These are phyloP conservation scores for Iselma pallidipennis DNA, from an alignment of 2,888 invertebrate genomes.

Conservation along the genomic window DNA sequence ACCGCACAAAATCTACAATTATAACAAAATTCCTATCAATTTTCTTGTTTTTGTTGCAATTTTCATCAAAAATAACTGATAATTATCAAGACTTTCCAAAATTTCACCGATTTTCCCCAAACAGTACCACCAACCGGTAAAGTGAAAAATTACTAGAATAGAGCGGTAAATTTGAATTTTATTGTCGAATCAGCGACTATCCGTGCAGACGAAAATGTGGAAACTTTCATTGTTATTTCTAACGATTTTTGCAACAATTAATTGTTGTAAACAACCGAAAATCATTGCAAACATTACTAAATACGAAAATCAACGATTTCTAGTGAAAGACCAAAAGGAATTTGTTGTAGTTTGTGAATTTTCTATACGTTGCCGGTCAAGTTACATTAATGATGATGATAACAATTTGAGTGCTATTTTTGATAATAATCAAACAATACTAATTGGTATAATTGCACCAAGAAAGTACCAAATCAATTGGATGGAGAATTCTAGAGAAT, in stretches of 20 bases:
- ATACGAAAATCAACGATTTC: neutral
- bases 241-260: neutral
- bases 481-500: neutral
- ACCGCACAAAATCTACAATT: no score
- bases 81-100: no score
- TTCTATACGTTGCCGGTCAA: neutral
- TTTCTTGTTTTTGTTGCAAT: no score
- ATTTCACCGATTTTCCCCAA: no score
- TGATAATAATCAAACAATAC: neutral
- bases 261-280: neutral
- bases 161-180: neutral
- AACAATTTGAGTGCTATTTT: neutral
- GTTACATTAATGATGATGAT: neutral
- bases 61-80: no score
- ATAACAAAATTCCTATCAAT: no score
- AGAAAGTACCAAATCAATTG: neutral
- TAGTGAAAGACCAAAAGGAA: neutral
- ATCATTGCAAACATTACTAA: neutral
- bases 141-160: no score
- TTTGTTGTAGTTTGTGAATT: neutral
- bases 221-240: neutral
- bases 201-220: neutral
- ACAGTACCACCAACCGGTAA: no score
- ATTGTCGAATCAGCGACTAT: neutral
- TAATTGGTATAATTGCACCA: neutral